phyloP scores from a whole-genome alignment of 2,888 invertebrate genomes.

The Anthrax anthrax region DNA sequence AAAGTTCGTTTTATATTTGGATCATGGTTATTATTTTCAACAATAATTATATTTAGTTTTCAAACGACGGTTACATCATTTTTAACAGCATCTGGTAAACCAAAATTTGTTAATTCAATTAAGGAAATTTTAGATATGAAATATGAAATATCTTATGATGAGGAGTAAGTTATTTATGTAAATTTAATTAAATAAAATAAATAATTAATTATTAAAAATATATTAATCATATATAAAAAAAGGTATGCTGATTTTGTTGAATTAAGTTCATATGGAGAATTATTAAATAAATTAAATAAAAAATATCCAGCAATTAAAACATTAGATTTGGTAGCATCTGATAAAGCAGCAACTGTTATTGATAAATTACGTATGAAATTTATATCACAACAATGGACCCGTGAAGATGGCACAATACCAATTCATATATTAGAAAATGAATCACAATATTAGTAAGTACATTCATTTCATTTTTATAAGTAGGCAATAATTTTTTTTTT shows the following conservation, averaged over 20 bases:
- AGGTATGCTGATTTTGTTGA: conserved; percentile 6
- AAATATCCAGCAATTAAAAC: conserved; percentile 6
- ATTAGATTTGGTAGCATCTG: conserved; percentile 7
- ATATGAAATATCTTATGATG: conserved; percentile 5
- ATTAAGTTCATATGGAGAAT: neutral
- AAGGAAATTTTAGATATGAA: conserved; percentile 2
- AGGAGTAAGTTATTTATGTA: neutral
- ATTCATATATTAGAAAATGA: neutral
- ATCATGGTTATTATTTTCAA: conserved; percentile 7
- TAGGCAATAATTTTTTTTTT: neutral
- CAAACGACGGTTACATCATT: conserved; percentile 8
- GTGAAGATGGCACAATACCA: conserved; percentile 9
- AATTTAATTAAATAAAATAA: neutral
- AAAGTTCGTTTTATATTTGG: conserved; percentile 8
- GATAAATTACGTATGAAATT: conserved; percentile 6
- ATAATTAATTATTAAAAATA: neutral
- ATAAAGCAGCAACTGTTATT: conserved; percentile 6
- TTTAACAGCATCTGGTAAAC: conserved; percentile 4
- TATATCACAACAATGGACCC: conserved; percentile 9
- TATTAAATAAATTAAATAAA: conserved; percentile 3
- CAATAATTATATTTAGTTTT: conserved; percentile 4
- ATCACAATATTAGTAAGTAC: neutral
- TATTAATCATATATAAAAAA: too few species aligned
- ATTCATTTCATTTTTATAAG: too few species aligned
- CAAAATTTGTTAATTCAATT: conserved; percentile 3